Percentiles rank a stretch among this genome's conserved stretches.
Evolutionary conservation across 2,888 invertebrate genomes (phyloP).

Genomic region (Machimus atricapillus): DNA sequence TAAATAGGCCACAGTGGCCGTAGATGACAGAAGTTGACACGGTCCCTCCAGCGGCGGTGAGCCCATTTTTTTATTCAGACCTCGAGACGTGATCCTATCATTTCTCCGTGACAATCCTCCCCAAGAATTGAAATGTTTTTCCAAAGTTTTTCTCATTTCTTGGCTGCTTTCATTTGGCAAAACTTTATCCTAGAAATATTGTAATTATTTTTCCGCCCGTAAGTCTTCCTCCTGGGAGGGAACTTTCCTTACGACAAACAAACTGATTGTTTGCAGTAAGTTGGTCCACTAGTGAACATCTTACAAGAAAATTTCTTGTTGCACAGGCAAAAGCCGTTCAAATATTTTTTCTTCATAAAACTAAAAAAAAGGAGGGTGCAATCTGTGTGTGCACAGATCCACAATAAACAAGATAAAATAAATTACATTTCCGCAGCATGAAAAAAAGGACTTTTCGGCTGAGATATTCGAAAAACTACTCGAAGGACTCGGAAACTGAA

Average conservation of each 20-base stretch:
- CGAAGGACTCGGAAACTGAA: not conserved
- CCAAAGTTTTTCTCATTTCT: constrained; percentile 12
- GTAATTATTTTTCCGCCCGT: not conserved
- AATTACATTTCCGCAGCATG: not conserved
- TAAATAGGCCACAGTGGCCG: not conserved
- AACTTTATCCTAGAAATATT: not conserved
- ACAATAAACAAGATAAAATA: not conserved
- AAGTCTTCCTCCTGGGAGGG: not conserved
- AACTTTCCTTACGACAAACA: not conserved
- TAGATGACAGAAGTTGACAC: not conserved
- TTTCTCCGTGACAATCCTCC: not conserved
- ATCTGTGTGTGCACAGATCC: not conserved
- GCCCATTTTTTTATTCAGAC: not conserved
- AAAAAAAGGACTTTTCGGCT: not conserved
- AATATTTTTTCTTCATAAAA: not conserved
- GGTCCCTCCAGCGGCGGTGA: not conserved
- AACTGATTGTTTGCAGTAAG: not conserved
- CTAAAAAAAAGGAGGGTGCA: not conserved
- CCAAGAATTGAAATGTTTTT: not conserved
- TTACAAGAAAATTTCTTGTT: not conserved
- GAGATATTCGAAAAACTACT: not conserved
- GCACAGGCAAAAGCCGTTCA: not conserved
- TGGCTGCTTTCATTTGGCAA: not conserved
- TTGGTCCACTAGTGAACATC: not conserved
- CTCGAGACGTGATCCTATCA: constrained; percentile 16